Evolutionary conservation across 2,888 invertebrate genomes (phyloP).

Genomic region (Nemotelus nigrinus): DNA sequence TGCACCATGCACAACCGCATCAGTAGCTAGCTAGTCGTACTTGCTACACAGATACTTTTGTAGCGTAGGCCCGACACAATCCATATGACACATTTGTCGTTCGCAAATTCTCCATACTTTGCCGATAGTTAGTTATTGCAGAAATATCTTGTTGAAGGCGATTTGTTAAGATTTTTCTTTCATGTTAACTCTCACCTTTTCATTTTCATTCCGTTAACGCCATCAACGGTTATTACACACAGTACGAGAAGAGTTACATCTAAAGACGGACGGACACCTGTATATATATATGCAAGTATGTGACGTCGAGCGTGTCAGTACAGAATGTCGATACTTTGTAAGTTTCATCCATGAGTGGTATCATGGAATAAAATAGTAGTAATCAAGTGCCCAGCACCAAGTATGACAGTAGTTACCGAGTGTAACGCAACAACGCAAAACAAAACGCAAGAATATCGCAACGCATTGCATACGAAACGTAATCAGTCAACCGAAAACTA

Average conservation of each 20-base stretch:
- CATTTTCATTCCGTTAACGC: not conserved
- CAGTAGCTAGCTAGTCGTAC: no score
- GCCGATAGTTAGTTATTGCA: slow-evolving; percentile 4
- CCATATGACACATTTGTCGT: slow-evolving; percentile 27
- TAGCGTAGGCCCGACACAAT: not conserved
- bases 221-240: not conserved
- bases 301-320: no score
- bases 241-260: no score
- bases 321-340: no score
- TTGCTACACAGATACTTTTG: no score
- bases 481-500: not conserved
- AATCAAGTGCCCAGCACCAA: not conserved
- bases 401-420: not conserved
- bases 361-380: not conserved
- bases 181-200: slow-evolving; percentile 23
- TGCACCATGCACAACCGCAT: not conserved
- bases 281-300: no score
- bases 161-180: slow-evolving; percentile 18
- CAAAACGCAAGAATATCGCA: no score
- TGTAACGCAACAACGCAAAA: not conserved
- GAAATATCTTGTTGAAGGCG: slow-evolving; percentile 16
- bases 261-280: no score
- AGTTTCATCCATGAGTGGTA: not conserved
- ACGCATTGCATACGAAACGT: not conserved
- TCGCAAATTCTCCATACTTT: slow-evolving; percentile 11